Percentiles rank a stretch among this genome's conserved stretches.
phyloP scores from a whole-genome alignment of 2,113 vertebrate genomes.

The Alces alces region DNA sequence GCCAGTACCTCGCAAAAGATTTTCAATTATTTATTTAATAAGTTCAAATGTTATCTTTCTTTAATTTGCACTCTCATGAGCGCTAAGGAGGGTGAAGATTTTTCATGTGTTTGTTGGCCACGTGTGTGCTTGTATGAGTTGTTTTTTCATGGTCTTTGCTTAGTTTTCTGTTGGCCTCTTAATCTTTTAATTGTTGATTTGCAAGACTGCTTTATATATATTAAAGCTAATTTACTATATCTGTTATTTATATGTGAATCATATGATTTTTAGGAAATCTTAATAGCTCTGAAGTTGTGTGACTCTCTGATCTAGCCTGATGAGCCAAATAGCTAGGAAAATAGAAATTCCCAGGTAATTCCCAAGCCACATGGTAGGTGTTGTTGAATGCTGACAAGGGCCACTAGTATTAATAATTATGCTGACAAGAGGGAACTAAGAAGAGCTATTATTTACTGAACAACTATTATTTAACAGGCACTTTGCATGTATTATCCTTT shows the following conservation, averaged over 20 bases:
- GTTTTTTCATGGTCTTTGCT: neutral
- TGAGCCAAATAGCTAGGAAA: neutral
- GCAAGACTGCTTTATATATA: neutral
- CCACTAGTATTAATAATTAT: neutral
- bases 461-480: constrained; percentile 2
- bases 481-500: neutral
- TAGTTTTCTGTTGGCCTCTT: neutral
- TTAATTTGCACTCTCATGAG: neutral
- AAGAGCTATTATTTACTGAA: constrained; percentile 17
- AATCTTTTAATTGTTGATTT: neutral
- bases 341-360: constrained; percentile 5
- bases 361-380: neutral
- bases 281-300: neutral
- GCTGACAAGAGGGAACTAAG: neutral
- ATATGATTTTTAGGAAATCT: constrained; percentile 10
- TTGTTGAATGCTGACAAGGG: neutral
- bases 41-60: constrained; percentile 31
- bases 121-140: neutral
- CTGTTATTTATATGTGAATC: neutral
- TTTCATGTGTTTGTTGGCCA: neutral
- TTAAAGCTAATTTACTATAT: neutral
- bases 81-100: neutral
- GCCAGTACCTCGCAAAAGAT: neutral
- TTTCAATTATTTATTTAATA: constrained; percentile 45
- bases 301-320: neutral